Percentiles rank a stretch among this genome's conserved stretches.
Evolutionary conservation across 2,113 vertebrate genomes (phyloP).

Genomic region (Rostratula benghalensis): DNA sequence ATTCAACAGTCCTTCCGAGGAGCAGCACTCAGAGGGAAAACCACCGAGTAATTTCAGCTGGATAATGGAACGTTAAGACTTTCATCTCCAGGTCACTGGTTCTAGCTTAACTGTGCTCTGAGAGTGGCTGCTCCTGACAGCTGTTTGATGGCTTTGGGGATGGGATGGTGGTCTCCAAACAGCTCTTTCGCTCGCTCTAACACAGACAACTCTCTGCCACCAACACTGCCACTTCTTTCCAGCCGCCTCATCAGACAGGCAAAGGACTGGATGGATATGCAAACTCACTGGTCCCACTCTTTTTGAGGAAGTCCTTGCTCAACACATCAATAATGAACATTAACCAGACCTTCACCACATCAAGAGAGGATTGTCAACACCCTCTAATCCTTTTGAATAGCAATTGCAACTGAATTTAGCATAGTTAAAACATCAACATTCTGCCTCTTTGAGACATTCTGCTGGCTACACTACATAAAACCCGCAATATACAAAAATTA

Average conservation of each 20-base stretch:
- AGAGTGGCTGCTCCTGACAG: neutral
- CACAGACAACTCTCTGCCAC: neutral
- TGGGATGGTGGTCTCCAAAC: neutral
- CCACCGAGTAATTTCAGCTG: neutral
- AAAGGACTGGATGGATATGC: neutral
- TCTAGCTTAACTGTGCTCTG: neutral
- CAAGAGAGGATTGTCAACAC: neutral
- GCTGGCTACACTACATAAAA: neutral
- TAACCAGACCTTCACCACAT: neutral
- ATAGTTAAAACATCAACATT: neutral
- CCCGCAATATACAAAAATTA: neutral
- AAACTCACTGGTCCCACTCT: neutral
- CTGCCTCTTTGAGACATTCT: neutral
- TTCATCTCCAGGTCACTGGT: constrained; percentile 6
- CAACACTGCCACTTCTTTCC: neutral
- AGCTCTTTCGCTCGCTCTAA: neutral
- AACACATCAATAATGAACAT: neutral
- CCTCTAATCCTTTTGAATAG: neutral
- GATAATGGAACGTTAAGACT: neutral
- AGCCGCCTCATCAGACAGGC: neutral
- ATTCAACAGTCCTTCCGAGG: neutral
- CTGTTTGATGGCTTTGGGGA: neutral
- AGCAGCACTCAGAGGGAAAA: neutral
- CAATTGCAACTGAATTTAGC: neutral
- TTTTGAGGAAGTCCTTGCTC: neutral